Conservation (phyloP, 2,113 vertebrate species). For the Climacteris rufus region DNA sequence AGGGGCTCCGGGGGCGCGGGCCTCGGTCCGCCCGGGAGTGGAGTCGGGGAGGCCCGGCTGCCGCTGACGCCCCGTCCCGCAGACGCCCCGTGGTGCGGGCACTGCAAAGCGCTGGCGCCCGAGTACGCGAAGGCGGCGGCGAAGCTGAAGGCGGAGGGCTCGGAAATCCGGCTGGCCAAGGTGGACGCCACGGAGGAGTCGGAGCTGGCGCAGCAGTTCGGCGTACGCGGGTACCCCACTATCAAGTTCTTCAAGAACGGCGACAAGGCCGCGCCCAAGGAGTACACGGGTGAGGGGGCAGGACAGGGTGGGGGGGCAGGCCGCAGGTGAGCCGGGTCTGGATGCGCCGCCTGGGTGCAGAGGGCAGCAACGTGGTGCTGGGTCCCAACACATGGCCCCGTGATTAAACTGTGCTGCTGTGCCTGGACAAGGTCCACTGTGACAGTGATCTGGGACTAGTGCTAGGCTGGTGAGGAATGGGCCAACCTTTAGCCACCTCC, state of each 20-base stretch:
- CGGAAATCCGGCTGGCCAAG: conserved; percentile 86
- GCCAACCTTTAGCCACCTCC: rapidly evolving
- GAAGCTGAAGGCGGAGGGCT: conserved; percentile 84
- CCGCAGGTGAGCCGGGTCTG: background rate
- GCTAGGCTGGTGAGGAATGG: rapidly evolving
- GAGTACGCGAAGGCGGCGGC: conserved; percentile 92
- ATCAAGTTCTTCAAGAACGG: conserved; percentile 97
- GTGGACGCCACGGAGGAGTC: conserved; percentile 96
- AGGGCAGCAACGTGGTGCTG: background rate
- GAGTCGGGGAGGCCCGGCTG: too few relatives aligned
- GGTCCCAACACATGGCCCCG: background rate
- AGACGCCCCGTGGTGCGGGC: conserved; percentile 98
- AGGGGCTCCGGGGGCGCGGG: background rate
- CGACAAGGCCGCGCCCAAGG: conserved; percentile 84
- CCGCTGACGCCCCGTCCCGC: background rate
- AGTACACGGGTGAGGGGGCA: conserved; percentile 85
- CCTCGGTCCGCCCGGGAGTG: background rate
- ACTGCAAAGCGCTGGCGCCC: conserved; percentile 94
- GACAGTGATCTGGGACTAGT: background rate
- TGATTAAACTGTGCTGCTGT: background rate
- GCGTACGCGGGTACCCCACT: conserved; percentile 92
- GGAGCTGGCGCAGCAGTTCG: conserved; percentile 90
- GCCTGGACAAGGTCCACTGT: background rate
- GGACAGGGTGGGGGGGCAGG: too few relatives aligned
- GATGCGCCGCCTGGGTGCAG: rapidly evolving